Conservation (phyloP, 2,113 vertebrate species). For the Oceanites oceanicus region DNA sequence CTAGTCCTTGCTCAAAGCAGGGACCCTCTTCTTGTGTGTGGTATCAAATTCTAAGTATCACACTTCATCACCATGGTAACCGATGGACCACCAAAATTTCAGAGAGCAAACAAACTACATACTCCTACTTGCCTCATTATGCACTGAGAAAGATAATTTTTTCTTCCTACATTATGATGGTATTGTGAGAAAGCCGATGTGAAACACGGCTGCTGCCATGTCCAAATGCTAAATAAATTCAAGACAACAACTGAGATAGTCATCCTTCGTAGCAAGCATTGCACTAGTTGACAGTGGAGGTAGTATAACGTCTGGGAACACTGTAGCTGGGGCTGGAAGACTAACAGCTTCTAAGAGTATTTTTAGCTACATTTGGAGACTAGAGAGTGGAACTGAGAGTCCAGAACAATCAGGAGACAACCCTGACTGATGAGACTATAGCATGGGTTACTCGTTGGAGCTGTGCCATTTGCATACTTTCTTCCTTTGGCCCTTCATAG, state of each 20-base stretch:
- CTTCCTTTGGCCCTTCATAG: not conserved
- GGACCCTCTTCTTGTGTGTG: not conserved
- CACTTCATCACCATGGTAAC: not conserved
- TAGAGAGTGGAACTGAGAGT: not conserved
- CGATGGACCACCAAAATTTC: not conserved
- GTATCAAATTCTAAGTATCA: not conserved
- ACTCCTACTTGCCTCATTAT: not conserved
- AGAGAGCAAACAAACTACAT: not conserved
- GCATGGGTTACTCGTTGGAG: not conserved
- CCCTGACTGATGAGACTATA: not conserved
- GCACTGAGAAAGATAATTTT: not conserved
- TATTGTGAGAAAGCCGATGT: not conserved
- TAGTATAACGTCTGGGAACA: not conserved
- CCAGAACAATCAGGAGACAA: not conserved
- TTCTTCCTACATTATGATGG: not conserved
- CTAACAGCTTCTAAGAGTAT: not conserved
- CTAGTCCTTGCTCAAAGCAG: not conserved
- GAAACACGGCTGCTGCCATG: not conserved
- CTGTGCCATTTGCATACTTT: not conserved
- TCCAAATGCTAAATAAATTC: not conserved
- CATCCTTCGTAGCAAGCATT: accelerated
- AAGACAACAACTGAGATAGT: not conserved
- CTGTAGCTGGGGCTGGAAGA: not conserved
- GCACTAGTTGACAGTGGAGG: not conserved
- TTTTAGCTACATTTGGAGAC: not conserved